Conservation (phyloP, 2,888 invertebrate species). For the Zaprionus lineosus region DNA sequence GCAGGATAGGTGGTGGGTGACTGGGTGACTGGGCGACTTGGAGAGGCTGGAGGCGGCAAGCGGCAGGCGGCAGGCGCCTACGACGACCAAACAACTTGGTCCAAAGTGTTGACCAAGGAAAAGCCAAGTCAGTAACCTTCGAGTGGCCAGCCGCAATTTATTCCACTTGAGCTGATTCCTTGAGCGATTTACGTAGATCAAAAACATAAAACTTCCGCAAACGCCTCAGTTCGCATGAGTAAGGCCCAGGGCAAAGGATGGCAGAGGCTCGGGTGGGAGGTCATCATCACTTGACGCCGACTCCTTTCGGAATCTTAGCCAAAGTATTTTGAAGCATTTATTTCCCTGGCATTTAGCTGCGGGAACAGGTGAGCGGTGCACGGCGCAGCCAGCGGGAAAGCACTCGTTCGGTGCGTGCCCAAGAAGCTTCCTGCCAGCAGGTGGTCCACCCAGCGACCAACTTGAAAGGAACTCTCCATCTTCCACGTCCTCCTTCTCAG, state of each 20-base stretch:
- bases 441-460: constrained; percentile 62
- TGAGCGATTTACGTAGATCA: constrained; percentile 77
- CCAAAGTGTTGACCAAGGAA: constrained; percentile 63
- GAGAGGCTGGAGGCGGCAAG: too few relatives aligned
- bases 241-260: neutral
- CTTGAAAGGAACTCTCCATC: constrained; percentile 68
- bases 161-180: constrained; percentile 77
- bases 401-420: constrained; percentile 22
- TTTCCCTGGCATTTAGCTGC: too few relatives aligned
- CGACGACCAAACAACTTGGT: too few relatives aligned
- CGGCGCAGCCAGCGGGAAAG: too few relatives aligned
- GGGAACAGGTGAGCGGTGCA: too few relatives aligned
- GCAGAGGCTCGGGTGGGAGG: too few relatives aligned
- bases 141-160: constrained; percentile 68
- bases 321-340: constrained; percentile 32
- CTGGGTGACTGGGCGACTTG: constrained; percentile 13
- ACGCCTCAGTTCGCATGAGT: constrained; percentile 50
- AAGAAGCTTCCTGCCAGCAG: constrained; percentile 79
- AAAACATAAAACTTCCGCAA: constrained; percentile 77
- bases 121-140: constrained; percentile 50
- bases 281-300: constrained; percentile 19
- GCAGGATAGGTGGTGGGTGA: too few relatives aligned
- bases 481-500: constrained; percentile 25
- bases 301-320: constrained; percentile 20
- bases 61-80: too few relatives aligned